Evolutionary conservation across 2,113 vertebrate genomes (phyloP).

Genomic region (Sander vitreus): DNA sequence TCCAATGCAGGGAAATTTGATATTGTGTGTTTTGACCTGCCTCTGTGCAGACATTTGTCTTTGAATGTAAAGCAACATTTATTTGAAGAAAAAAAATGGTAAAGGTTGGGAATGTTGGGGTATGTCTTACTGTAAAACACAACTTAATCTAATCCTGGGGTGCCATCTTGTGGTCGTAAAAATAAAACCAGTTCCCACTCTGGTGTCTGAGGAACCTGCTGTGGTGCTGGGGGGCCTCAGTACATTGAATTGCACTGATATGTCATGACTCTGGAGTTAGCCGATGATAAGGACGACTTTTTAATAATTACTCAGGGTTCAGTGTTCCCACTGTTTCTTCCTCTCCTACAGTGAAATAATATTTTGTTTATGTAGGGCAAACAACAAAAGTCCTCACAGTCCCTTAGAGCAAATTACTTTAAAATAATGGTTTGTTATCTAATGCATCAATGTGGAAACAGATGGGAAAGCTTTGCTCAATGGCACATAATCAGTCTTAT

Average conservation of each 20-base stretch:
- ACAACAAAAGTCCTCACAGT: neutral
- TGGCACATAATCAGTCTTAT: neutral
- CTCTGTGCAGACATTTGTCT: neutral
- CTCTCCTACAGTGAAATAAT: neutral
- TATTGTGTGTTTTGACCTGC: neutral
- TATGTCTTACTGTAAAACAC: neutral
- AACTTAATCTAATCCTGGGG: conserved; percentile 60
- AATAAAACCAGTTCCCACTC: neutral
- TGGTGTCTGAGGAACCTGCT: neutral
- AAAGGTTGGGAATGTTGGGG: no score
- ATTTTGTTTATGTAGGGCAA: neutral
- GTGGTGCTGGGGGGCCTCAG: neutral
- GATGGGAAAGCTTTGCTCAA: conserved; percentile 5
- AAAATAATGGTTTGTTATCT: neutral
- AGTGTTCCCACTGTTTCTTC: neutral
- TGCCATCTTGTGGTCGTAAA: conserved; percentile 68
- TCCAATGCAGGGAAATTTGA: neutral
- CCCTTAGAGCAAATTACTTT: neutral
- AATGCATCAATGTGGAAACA: conserved; percentile 4
- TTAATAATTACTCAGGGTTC: neutral
- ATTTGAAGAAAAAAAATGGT: neutral
- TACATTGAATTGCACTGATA: neutral
- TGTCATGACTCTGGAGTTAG: neutral
- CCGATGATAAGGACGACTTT: neutral
- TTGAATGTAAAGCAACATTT: conserved; percentile 1